phyloP scores from a whole-genome alignment of 2,797 vertebrate species.

The Clarias platycephalus region DNA sequence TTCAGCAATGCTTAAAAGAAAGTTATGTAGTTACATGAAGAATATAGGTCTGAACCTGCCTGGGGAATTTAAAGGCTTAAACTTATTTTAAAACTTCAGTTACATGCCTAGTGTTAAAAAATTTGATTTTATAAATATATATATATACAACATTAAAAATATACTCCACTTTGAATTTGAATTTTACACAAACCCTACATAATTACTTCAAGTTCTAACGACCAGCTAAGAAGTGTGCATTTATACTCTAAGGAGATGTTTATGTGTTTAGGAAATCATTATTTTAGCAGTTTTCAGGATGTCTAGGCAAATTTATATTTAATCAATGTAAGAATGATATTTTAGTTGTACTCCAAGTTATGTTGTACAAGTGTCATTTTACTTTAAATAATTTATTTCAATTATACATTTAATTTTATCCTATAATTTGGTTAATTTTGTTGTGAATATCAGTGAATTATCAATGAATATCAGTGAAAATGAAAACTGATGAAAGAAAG shows the following conservation, averaged over 20 bases:
- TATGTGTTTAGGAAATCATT: slow-evolving; percentile 39
- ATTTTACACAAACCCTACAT: not conserved
- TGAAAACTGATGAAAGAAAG: not conserved
- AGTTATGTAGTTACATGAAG: not conserved
- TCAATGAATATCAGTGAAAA: not conserved
- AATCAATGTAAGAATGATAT: not conserved
- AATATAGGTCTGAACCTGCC: not conserved
- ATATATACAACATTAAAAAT: not conserved
- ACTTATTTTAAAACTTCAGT: not conserved
- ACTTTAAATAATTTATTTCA: not conserved
- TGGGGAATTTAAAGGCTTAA: not conserved
- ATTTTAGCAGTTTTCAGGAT: not conserved
- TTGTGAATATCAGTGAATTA: not conserved
- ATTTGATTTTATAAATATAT: too few species aligned
- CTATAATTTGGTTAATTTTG: not conserved
- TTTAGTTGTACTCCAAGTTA: not conserved
- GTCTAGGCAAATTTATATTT: not conserved
- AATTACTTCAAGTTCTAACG: slow-evolving; percentile 56
- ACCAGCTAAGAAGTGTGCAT: slow-evolving; percentile 60
- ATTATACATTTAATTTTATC: not conserved
- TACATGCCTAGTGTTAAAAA: not conserved
- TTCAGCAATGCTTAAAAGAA: not conserved
- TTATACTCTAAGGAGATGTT: slow-evolving; percentile 62
- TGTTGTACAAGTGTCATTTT: not conserved
- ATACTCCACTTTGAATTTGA: not conserved